Evolutionary conservation across 2,113 vertebrate species (phyloP).

Genomic region (Eulacestoma nigropectus): DNA sequence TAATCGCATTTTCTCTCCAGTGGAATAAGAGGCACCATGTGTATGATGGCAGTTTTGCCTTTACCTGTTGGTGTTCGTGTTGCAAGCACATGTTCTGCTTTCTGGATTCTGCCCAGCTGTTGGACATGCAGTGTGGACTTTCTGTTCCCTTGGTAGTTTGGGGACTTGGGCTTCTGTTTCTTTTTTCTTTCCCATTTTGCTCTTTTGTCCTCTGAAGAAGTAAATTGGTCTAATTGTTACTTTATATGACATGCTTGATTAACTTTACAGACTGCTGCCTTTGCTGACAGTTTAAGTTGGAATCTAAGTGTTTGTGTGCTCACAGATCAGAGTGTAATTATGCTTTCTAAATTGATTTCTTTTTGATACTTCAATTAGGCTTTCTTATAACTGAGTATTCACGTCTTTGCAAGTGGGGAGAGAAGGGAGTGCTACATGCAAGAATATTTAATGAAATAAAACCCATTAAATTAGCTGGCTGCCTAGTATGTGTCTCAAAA

Average conservation of each 20-base stretch:
- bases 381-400: background rate
- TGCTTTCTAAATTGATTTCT: background rate
- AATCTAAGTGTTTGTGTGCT: background rate
- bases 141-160: background rate
- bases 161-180: background rate
- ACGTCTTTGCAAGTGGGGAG: background rate
- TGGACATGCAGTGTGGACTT: background rate
- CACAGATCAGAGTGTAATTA: background rate
- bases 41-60: background rate
- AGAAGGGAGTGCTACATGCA: background rate
- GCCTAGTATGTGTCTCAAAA: background rate
- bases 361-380: background rate
- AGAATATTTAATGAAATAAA: background rate
- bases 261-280: background rate
- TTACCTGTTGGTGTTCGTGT: background rate
- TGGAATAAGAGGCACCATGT: background rate
- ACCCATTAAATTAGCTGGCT: background rate
- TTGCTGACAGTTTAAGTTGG: background rate
- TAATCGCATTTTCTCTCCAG: background rate
- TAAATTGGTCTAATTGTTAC: background rate
- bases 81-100: rapidly evolving
- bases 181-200: background rate
- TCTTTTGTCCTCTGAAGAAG: background rate
- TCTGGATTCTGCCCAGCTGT: background rate
- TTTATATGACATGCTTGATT: background rate